These are phyloP conservation scores for Tipula unca DNA, from an alignment of 2,888 invertebrate genomes.

Conservation along the genomic window DNA sequence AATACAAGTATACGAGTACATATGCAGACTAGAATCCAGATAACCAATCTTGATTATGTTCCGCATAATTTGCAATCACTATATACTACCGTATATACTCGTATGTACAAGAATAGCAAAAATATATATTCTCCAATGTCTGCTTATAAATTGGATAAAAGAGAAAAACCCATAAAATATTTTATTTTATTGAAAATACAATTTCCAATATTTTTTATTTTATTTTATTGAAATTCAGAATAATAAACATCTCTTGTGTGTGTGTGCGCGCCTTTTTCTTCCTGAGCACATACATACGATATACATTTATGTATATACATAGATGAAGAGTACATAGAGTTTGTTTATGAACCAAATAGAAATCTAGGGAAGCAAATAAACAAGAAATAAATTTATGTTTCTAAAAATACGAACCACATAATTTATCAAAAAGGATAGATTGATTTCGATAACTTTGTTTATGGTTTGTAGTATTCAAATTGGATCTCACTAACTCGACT, in stretches of 20 bases:
- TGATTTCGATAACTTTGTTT: conserved; percentile 14
- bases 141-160: neutral
- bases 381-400: conserved; percentile 8
- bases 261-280: neutral
- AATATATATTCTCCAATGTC: neutral
- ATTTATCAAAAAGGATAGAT: conserved; percentile 4
- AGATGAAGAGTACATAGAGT: neutral
- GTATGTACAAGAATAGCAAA: neutral
- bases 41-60: neutral
- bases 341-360: neutral
- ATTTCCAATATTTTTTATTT: neutral
- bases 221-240: neutral
- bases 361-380: neutral
- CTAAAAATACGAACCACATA: neutral
- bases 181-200: conserved; percentile 14
- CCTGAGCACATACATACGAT: neutral
- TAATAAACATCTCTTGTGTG: neutral
- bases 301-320: too few species aligned
- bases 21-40: neutral
- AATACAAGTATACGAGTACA: neutral
- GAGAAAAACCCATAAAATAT: neutral
- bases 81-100: neutral
- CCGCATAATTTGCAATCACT: neutral
- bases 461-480: neutral
- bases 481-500: neutral